These are phyloP conservation scores for Hyperoplus lanceolatus DNA, from an alignment of 2,797 vertebrate genomes.

Conservation along the genomic window DNA sequence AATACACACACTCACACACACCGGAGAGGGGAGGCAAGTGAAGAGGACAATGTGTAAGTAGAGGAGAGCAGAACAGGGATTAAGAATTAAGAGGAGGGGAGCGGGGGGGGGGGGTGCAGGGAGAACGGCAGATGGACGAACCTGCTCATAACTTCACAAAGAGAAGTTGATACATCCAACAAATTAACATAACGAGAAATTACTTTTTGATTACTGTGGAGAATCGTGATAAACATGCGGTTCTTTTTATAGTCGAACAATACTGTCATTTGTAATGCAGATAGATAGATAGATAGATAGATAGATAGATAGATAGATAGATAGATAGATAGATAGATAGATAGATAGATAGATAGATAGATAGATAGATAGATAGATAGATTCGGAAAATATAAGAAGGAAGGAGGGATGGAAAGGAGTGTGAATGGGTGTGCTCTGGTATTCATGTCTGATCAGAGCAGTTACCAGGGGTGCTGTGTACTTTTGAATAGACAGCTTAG, in stretches of 20 bases:
- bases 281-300: too few relatives aligned
- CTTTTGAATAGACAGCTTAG: conserved; percentile 91
- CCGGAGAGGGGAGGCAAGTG: neutral
- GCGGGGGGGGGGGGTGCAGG: neutral
- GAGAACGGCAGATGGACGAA: conserved; percentile 15
- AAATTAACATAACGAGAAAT: neutral
- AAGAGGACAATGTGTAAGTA: neutral
- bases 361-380: neutral
- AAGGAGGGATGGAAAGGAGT: neutral
- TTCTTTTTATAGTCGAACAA: neutral
- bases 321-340: neutral
- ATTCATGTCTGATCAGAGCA: conserved; percentile 87
- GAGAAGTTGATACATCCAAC: neutral
- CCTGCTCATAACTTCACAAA: neutral
- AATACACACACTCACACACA: conserved; percentile 30
- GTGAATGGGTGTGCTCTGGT: conserved; percentile 69
- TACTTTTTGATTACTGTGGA: neutral
- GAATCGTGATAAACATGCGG: neutral
- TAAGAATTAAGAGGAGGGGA: conserved; percentile 8
- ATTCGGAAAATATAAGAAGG: neutral
- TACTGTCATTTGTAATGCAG: neutral
- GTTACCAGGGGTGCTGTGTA: conserved; percentile 85
- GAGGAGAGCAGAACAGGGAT: conserved; percentile 20
- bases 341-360: neutral
- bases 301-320: neutral